Evolutionary conservation across 2,113 vertebrate genomes (phyloP), one percentile per base, ranked within the genome.

Genomic region (Campylorhamphus procurvoides): DNA sequence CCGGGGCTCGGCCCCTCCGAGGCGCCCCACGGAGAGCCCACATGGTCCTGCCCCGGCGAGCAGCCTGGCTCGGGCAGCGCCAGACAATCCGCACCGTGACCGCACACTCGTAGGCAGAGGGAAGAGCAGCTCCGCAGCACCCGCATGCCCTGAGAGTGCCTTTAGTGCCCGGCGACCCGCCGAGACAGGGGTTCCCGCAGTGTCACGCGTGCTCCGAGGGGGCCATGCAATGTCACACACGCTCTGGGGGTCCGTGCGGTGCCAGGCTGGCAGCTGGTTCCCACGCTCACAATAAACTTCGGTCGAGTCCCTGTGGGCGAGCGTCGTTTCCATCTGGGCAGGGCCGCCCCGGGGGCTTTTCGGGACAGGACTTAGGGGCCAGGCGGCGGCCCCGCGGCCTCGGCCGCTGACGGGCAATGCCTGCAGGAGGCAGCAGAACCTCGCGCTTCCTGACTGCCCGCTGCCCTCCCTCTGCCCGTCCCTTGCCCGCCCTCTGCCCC

Each of bases 391-490:
- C 47, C 47, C 19, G 13, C 8, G 59, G 20, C 18, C 40, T 22
- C 13, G 7, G 33, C 49, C n/a, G 39, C 49, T 25, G 87, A 53
- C 58, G 24, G 28, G 46, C 18, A 39, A 4, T 71, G 90, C 84
- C 97, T 72, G 92, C 77, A 94, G 97, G 89, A 58, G 95, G 97
- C 96, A 96, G 94, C 94, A 97, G 35, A 92, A 20, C 33, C 55
- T 9, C 69, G 42, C 22, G 1, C 5, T 23, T 40, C 73, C 25
- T 6, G 42, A 37, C 24, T 6, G 42, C 14, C 52, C 52, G 16
- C 52, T 31, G n/a, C 52, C 52, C 47, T 10, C 18, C 40, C 62
- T 12, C 56, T 47, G 74, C 35, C 50, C 13, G 39, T 17, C 7
- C 63, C 42, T 33, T n/a, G 47, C n/a, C 23, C 7, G 33, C 47